These are phyloP conservation scores for Psophia crepitans DNA, from an alignment of 2,113 vertebrate genomes.

Conservation along the genomic window DNA sequence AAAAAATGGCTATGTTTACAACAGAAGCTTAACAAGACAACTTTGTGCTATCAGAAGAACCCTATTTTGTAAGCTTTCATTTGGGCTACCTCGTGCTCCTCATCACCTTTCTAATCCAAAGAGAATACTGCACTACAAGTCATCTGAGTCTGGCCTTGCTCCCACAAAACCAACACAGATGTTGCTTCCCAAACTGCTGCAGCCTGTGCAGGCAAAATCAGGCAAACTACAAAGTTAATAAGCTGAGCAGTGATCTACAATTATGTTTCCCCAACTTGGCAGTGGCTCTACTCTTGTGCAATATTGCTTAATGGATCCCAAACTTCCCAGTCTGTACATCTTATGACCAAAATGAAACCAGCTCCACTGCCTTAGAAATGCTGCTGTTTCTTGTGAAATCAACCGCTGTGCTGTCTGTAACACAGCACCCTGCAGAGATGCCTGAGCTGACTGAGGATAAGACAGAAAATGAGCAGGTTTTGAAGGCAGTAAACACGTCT, in stretches of 20 bases:
- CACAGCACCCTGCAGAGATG: not conserved
- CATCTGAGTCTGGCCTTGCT: not conserved
- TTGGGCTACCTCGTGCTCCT: not conserved
- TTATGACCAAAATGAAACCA: not conserved
- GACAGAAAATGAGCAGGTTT: not conserved
- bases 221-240: not conserved
- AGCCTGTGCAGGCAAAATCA: conserved; percentile 43
- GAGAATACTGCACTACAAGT: not conserved
- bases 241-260: not conserved
- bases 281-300: conserved; percentile 41
- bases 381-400: not conserved
- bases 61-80: not conserved
- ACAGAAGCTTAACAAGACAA: not conserved
- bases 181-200: not conserved
- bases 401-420: rapidly evolving
- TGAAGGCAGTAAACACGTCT: not conserved
- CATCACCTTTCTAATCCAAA: not conserved
- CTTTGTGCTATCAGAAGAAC: not conserved
- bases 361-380: not conserved
- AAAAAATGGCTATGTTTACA: not conserved
- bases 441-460: not conserved
- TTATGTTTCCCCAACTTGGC: conserved; percentile 43
- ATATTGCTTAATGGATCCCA: not conserved
- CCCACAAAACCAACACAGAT: not conserved
- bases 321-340: not conserved